Evolutionary conservation across 1,140 invertebrate species (phyloP), one percentile per base, ranked within the genome.

Genomic region (Druon quercuslanigerum): DNA sequence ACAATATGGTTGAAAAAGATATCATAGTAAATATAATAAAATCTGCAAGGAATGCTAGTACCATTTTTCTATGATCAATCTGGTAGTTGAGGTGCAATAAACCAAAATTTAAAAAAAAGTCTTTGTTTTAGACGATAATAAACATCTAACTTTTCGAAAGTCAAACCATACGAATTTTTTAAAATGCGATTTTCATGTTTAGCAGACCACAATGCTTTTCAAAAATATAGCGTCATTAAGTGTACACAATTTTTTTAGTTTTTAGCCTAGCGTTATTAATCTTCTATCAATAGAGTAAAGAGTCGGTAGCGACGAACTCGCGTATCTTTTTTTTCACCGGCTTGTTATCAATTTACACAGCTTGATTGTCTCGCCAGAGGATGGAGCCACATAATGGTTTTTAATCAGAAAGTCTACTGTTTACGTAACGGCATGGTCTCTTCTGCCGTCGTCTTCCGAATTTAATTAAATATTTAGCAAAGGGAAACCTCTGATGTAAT

Each of bases 361-460:
- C 14, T 66, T 25, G 13, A n/a, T 40, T 7, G 40, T 20, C 40
- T n/a, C 13, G 8, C 60, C 20, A 40, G 25, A 40, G 12, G 60
- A 66, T 66, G 20, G 60, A 66, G 60, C 60, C 60, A 66, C 60
- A 1, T 66, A 33, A 33, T 66, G 57, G 25, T 66, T 66, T 66
- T 40, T 66, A 66, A 25, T 40, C 57, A 33, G 14, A 40, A 13
- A 66, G 16, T n/a, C 40, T 12, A 40, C 46, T 66, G 33, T 66
- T 66, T 66, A 40, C 25, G 7, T 66, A 46, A 66, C 25, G 16
- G 7, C 16, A 14, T 17, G n/a, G 52, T 54, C 16, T 16, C 17
- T 54, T 17, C 11, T 19, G 11, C 17, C 52, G 17, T 54, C n/a
- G 52, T 54, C 17, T 54, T 17, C 52, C 16, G n/a, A 54, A 54